Evolutionary conservation across 2,113 vertebrate genomes (phyloP).

Genomic region (Poecile atricapillus): DNA sequence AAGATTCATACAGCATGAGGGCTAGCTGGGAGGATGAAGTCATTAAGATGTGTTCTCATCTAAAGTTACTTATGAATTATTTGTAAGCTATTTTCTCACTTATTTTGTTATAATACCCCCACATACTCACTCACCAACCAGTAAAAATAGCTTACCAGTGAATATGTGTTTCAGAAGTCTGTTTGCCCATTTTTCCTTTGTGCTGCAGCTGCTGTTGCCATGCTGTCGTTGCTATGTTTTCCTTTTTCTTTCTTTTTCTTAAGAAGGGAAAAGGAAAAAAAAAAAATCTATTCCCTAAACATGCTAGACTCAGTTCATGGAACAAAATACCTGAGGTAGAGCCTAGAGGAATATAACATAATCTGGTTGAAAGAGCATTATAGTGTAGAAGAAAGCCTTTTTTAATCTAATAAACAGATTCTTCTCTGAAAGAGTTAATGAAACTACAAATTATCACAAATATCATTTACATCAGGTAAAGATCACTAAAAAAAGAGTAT

Average conservation of each 20-base stretch:
- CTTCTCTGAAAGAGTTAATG: neutral
- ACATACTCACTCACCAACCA: conserved; percentile 33
- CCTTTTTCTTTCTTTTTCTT: conserved; percentile 42
- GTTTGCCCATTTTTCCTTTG: conserved; percentile 52
- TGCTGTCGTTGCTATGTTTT: conserved; percentile 66
- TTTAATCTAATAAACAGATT: neutral
- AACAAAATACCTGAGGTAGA: conserved; percentile 2
- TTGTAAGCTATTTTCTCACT: conserved; percentile 47
- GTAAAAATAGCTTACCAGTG: conserved; percentile 45
- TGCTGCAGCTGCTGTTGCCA: conserved; percentile 66
- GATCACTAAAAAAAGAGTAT: neutral
- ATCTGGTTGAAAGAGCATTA: neutral
- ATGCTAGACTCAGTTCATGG: neutral
- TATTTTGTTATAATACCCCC: conserved; percentile 22
- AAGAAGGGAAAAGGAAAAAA: neutral
- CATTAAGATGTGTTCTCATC: neutral
- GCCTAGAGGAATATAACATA: neutral
- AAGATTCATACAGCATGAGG: neutral
- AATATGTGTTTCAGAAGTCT: conserved; percentile 32
- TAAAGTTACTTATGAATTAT: conserved; percentile 54
- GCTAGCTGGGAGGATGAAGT: conserved; percentile 9
- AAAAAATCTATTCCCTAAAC: conserved; percentile 13
- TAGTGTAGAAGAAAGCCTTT: neutral
- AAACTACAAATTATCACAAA: neutral
- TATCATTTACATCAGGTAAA: neutral